A percentile compares a stretch with the other conserved stretches of the same genome.
phyloP scores from a whole-genome alignment of 2,888 invertebrate species.

The Hedya salicella region DNA sequence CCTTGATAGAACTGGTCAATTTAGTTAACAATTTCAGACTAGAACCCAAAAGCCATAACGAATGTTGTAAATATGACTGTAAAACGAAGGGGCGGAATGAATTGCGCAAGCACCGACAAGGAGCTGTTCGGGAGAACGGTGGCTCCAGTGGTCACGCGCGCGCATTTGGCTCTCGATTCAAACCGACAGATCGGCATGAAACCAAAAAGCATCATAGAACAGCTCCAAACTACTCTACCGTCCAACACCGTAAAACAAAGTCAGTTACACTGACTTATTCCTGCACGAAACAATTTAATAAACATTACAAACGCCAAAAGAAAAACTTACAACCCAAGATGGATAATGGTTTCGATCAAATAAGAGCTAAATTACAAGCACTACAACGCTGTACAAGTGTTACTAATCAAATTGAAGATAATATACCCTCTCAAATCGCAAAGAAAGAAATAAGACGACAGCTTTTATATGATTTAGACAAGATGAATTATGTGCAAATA shows the following conservation, averaged over 20 bases:
- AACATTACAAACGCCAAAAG: neutral
- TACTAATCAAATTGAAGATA: neutral
- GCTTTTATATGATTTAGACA: neutral
- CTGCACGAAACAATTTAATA: neutral
- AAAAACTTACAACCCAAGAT: neutral
- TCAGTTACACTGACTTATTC: neutral
- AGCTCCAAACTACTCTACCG: neutral
- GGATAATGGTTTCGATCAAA: neutral
- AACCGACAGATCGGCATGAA: too few relatives aligned
- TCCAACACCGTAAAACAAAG: neutral
- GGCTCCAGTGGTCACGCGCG: neutral
- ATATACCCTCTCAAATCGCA: neutral
- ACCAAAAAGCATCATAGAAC: too few relatives aligned
- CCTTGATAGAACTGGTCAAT: conserved; percentile 16
- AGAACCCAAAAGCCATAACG: neutral
- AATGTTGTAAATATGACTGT: neutral
- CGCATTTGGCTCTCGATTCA: too few relatives aligned
- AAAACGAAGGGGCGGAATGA: neutral
- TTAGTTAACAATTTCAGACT: conserved; percentile 1
- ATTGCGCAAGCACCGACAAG: neutral
- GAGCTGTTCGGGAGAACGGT: neutral
- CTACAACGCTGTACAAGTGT: neutral
- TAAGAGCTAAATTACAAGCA: too few relatives aligned
- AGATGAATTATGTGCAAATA: neutral
- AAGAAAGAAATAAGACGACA: neutral